Conservation (phyloP, 2,888 invertebrate genomes). For the Agrypnus murinus region DNA sequence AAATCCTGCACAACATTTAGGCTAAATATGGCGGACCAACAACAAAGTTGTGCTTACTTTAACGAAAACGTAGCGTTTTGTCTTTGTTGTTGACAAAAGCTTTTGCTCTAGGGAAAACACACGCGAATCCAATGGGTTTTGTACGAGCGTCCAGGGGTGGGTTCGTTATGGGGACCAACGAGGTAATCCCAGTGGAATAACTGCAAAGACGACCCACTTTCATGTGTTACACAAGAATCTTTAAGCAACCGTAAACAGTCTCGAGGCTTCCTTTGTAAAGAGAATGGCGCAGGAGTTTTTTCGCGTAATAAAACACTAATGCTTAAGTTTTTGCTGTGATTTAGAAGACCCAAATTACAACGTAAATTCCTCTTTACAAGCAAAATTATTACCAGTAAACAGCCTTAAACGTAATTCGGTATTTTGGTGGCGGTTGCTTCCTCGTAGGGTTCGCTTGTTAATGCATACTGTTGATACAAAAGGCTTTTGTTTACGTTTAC, state of each 20-base stretch:
- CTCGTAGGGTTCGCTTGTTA: neutral
- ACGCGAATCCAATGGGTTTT: constrained; percentile 22
- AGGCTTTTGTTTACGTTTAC: constrained; percentile 11
- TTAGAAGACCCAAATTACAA: neutral
- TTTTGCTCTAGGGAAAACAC: constrained; percentile 2
- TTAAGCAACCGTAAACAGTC: neutral
- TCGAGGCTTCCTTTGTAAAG: neutral
- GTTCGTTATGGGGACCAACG: constrained; percentile 5
- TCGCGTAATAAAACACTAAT: neutral
- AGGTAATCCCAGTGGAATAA: constrained; percentile 1
- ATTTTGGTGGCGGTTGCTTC: neutral
- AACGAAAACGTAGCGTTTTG: constrained; percentile 23
- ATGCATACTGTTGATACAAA: constrained; percentile 5
- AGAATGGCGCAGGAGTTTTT: neutral
- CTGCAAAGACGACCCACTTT: neutral
- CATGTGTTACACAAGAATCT: constrained; percentile 5
- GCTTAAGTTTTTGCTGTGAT: constrained; percentile 13
- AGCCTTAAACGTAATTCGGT: constrained; percentile 7
- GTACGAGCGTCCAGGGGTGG: constrained; percentile 12
- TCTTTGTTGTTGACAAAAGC: constrained; percentile 26
- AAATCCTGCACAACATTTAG: neutral
- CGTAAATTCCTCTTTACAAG: constrained; percentile 18
- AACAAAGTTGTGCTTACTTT: constrained; percentile 2
- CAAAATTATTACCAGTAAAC: constrained; percentile 26
- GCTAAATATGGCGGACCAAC: neutral